Evolutionary conservation across 2,888 invertebrate species (phyloP).

Genomic region (Euplexia lucipara): DNA sequence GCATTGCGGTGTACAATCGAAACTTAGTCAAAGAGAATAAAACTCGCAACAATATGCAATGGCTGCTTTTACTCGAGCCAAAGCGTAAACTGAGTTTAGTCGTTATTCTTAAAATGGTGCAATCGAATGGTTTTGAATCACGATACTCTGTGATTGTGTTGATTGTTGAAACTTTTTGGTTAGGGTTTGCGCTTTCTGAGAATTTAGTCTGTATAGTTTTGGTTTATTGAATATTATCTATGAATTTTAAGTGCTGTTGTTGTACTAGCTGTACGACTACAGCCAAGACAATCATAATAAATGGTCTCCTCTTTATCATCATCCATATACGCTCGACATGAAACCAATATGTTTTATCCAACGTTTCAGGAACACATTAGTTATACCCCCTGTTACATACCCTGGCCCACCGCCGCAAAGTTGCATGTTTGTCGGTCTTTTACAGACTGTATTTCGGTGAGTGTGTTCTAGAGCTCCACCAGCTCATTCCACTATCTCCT

Average conservation of each 20-base stretch:
- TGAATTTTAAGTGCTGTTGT: background rate
- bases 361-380: too few species aligned
- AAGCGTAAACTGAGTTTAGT: slow-evolving; percentile 57
- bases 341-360: too few species aligned
- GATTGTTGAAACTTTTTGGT: slow-evolving; percentile 37
- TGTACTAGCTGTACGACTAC: too few species aligned
- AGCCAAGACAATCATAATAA: too few species aligned
- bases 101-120: slow-evolving; percentile 54
- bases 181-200: slow-evolving; percentile 13
- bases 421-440: too few species aligned
- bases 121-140: slow-evolving; percentile 54
- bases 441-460: too few species aligned
- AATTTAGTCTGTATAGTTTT: slow-evolving; percentile 16
- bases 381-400: too few species aligned
- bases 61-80: slow-evolving; percentile 63
- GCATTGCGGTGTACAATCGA: slow-evolving; percentile 83
- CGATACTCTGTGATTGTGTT: slow-evolving; percentile 49
- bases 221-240: background rate
- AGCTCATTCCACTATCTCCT: too few species aligned
- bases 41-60: slow-evolving; percentile 80
- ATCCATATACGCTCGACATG: too few species aligned
- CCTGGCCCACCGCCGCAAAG: too few species aligned
- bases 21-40: slow-evolving; percentile 80
- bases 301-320: too few species aligned
- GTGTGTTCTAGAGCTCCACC: too few species aligned